A percentile compares a stretch with the other conserved stretches of the same genome.
phyloP scores from a whole-genome alignment of 2,797 vertebrate genomes.

The Microcaecilia unicolor region DNA sequence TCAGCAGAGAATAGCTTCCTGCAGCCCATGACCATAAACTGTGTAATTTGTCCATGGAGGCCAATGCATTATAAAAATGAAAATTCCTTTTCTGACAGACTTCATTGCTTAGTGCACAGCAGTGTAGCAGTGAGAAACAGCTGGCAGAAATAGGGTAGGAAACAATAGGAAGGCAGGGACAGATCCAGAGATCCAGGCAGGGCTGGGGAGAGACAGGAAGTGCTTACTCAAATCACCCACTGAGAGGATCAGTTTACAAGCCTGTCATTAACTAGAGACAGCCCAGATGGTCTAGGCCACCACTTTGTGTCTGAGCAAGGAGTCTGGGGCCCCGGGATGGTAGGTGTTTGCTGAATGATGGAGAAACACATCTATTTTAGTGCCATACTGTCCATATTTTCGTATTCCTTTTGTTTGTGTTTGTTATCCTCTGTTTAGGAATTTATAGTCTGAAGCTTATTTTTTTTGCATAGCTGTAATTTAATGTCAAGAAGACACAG shows the following conservation, averaged over 20 bases:
- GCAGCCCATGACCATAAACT: conserved; percentile 29
- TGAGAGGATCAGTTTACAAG: conserved; percentile 56
- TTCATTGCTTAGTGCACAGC: conserved; percentile 51
- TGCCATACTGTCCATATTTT: fast-evolving
- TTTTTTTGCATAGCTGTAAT: too few species aligned
- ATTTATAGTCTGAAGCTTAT: too few species aligned
- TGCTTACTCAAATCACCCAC: conserved; percentile 37
- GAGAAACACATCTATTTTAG: background rate
- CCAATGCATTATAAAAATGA: conserved; percentile 40
- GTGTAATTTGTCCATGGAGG: conserved; percentile 44
- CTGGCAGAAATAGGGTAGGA: conserved; percentile 54
- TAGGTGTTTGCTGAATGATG: conserved; percentile 15
- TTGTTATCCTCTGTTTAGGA: too few species aligned
- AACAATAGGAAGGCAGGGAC: conserved; percentile 50
- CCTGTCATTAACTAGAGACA: conserved; percentile 64
- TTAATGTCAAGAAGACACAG: too few species aligned
- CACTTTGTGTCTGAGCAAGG: conserved; percentile 59
- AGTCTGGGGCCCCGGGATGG: conserved; percentile 43
- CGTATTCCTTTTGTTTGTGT: background rate
- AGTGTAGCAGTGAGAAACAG: conserved; percentile 65
- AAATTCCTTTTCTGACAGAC: conserved; percentile 45
- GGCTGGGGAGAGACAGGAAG: too few species aligned
- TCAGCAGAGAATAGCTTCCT: conserved; percentile 22
- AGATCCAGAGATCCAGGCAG: too few species aligned
- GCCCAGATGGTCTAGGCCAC: conserved; percentile 45